Percentiles rank a stretch among this genome's conserved stretches.
Conservation (phyloP, 2,797 vertebrate genomes). For the Arctocebus calabarensis region DNA sequence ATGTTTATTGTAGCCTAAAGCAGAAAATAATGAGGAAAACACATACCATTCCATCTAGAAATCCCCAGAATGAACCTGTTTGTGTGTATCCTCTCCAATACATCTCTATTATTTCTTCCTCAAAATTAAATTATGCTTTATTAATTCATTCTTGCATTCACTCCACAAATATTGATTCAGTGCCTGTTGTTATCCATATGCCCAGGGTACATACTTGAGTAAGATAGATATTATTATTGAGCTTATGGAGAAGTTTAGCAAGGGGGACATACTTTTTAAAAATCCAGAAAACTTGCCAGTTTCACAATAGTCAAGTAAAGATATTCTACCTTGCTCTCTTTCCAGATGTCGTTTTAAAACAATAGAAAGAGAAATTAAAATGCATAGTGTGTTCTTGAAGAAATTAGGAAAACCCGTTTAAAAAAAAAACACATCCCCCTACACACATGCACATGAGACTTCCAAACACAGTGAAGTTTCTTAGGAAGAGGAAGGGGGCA, state of each 20-base stretch:
- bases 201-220: background rate
- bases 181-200: conserved; percentile 48
- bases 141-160: conserved; percentile 41
- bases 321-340: background rate
- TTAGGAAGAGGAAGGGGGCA: background rate
- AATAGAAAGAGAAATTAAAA: background rate
- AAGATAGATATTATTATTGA: background rate
- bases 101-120: background rate
- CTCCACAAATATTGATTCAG: conserved; percentile 50
- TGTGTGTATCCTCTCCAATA: background rate
- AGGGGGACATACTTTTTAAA: background rate
- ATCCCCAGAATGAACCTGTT: background rate
- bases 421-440: too few species aligned
- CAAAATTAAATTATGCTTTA: conserved; percentile 41
- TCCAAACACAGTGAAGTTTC: background rate
- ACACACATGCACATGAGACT: background rate
- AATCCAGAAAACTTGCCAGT: background rate
- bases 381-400: background rate
- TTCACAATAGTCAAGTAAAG: background rate
- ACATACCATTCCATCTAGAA: background rate
- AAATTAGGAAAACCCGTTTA: background rate
- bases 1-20: background rate
- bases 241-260: background rate
- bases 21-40: conserved; percentile 12
- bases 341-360: background rate